A percentile compares a stretch with the other conserved stretches of the same genome.
Conservation (phyloP, 2,113 vertebrate genomes). For the Rousettus leschenaultii region DNA sequence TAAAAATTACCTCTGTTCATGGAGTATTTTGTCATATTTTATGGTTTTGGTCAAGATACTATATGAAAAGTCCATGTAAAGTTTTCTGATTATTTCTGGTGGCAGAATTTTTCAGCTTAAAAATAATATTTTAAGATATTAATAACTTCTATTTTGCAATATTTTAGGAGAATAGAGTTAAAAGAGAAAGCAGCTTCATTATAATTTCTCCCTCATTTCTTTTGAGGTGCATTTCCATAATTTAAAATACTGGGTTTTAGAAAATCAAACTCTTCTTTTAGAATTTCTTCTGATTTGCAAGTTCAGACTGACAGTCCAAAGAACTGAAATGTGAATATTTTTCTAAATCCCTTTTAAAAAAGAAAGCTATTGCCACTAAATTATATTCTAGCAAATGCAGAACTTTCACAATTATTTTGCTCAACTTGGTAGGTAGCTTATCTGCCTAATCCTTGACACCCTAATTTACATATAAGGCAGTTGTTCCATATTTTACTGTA, state of each 20-base stretch:
- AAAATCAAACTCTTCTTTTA: slow-evolving; percentile 58
- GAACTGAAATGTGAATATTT: slow-evolving; percentile 64
- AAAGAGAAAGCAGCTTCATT: slow-evolving; percentile 37
- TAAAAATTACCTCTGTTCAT: neutral
- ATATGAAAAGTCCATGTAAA: neutral
- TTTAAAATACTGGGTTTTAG: slow-evolving; percentile 57
- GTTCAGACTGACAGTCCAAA: slow-evolving; percentile 57
- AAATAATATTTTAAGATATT: slow-evolving; percentile 30
- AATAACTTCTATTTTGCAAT: slow-evolving; percentile 16
- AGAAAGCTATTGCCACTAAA: slow-evolving; percentile 38
- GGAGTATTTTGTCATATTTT: neutral
- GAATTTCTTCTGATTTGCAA: slow-evolving; percentile 61
- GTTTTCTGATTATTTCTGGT: neutral
- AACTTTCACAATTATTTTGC: slow-evolving; percentile 35
- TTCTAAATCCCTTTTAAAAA: slow-evolving; percentile 37
- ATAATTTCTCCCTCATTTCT: slow-evolving; percentile 45
- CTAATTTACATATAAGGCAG: slow-evolving; percentile 43
- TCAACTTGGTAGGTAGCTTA: slow-evolving; percentile 32
- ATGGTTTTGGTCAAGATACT: neutral
- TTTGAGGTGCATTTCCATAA: slow-evolving; percentile 61
- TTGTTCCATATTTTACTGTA: neutral
- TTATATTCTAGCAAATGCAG: slow-evolving; percentile 39
- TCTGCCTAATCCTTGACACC: neutral
- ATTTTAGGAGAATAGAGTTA: slow-evolving; percentile 26
- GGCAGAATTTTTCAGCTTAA: neutral